phyloP scores from a whole-genome alignment of 1,140 invertebrate genomes.

The Nebria ingens region DNA sequence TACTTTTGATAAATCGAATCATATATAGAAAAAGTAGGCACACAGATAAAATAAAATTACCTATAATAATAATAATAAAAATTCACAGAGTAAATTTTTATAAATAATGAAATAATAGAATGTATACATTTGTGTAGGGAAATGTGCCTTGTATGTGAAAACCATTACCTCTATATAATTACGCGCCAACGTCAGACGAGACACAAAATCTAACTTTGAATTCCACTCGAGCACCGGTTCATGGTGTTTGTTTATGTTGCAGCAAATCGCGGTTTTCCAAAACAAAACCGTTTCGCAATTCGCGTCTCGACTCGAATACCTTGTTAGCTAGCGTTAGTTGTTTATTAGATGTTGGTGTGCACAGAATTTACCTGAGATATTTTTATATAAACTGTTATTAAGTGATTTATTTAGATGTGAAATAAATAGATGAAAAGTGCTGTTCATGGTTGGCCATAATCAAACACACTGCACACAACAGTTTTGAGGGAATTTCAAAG shows the following conservation, averaged over 20 bases:
- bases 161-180: slow-evolving; percentile 3
- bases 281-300: neutral
- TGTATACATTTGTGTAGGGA: slow-evolving; percentile 18
- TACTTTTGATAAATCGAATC: slow-evolving; percentile 33
- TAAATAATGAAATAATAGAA: slow-evolving; percentile 16
- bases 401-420: slow-evolving; percentile 3
- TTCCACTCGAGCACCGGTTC: neutral
- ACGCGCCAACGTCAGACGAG: neutral
- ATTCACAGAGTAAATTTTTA: slow-evolving; percentile 13
- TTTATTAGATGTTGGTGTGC: neutral
- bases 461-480: neutral
- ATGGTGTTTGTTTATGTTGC: neutral
- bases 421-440: neutral
- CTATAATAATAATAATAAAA: too few species aligned
- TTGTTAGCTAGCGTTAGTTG: slow-evolving; percentile 1
- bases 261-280: neutral
- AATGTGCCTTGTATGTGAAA: slow-evolving; percentile 2
- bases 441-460: neutral
- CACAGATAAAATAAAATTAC: slow-evolving; percentile 21
- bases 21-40: slow-evolving; percentile 25
- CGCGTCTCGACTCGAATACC: neutral
- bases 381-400: slow-evolving; percentile 7
- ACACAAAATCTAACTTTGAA: neutral
- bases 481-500: neutral
- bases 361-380: slow-evolving; percentile 9